phyloP scores from a whole-genome alignment of 2,888 invertebrate genomes.

The Pyrrhosoma nymphula region DNA sequence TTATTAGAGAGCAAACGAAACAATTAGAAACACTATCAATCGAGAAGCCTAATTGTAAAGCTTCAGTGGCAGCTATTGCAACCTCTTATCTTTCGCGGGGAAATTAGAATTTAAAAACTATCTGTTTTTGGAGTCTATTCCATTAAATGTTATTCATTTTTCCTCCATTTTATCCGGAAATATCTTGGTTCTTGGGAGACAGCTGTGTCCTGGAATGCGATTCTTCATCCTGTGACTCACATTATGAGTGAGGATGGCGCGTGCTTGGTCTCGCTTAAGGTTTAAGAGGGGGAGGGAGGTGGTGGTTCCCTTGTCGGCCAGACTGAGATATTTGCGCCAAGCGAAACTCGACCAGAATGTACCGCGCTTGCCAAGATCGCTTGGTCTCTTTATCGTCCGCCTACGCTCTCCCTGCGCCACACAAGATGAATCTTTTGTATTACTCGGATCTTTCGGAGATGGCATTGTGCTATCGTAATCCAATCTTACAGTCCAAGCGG shows the following conservation, averaged over 20 bases:
- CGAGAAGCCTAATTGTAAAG: too few species aligned
- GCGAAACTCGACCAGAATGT: conserved; percentile 5
- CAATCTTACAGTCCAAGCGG: too few species aligned
- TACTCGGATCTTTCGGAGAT: not conserved
- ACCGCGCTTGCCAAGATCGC: not conserved
- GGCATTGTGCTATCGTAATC: not conserved
- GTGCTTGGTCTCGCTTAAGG: not conserved
- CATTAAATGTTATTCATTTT: not conserved
- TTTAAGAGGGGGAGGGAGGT: not conserved
- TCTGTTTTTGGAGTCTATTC: too few species aligned
- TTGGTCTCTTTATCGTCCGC: not conserved
- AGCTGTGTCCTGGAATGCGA: not conserved
- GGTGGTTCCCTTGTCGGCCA: not conserved
- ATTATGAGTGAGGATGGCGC: not conserved
- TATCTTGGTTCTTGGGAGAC: not conserved
- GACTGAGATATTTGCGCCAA: not conserved
- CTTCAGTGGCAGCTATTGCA: too few species aligned
- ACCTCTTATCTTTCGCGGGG: too few species aligned
- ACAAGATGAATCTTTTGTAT: not conserved
- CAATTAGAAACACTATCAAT: too few species aligned
- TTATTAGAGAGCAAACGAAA: too few species aligned
- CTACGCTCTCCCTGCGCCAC: not conserved
- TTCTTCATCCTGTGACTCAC: not conserved
- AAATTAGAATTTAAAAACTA: too few species aligned
- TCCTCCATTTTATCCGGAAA: not conserved